Evolutionary conservation across 2,797 vertebrate genomes (phyloP).

Genomic region (Mionectes olivaceus): DNA sequence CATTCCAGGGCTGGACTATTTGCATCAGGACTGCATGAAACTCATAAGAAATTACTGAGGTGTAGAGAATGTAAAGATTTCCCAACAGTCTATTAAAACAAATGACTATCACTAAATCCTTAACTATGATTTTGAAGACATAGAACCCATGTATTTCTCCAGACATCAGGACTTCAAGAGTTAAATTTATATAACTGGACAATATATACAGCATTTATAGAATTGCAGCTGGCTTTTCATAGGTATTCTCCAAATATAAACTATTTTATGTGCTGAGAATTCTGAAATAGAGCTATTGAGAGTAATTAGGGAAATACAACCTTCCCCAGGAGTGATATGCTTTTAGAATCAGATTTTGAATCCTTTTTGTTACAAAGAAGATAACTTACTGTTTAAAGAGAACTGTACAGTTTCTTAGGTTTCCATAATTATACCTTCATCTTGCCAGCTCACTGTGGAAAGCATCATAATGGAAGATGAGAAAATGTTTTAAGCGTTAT

Average conservation of each 20-base stretch:
- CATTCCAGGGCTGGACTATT: not conserved
- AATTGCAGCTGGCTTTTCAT: constrained; percentile 27
- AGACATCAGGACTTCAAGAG: not conserved
- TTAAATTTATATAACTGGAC: not conserved
- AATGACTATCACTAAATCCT: not conserved
- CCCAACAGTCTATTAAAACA: not conserved
- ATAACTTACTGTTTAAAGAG: constrained; percentile 2
- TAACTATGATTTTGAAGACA: not conserved
- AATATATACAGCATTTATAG: not conserved
- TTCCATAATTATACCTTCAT: constrained; percentile 15
- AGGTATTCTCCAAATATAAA: constrained; percentile 6
- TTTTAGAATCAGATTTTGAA: constrained; percentile 15
- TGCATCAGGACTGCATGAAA: not conserved
- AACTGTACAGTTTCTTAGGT: not conserved
- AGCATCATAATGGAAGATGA: not conserved
- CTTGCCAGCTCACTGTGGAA: not conserved
- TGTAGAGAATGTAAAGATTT: not conserved
- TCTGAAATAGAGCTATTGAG: not conserved
- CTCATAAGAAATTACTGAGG: not conserved
- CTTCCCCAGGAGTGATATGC: not conserved
- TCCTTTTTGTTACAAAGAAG: not conserved
- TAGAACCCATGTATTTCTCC: not conserved
- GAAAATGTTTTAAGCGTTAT: not conserved
- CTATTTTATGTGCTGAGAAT: not conserved
- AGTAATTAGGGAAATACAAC: not conserved